Conservation (phyloP, 2,797 vertebrate species). For the Malurus leucopterus region DNA sequence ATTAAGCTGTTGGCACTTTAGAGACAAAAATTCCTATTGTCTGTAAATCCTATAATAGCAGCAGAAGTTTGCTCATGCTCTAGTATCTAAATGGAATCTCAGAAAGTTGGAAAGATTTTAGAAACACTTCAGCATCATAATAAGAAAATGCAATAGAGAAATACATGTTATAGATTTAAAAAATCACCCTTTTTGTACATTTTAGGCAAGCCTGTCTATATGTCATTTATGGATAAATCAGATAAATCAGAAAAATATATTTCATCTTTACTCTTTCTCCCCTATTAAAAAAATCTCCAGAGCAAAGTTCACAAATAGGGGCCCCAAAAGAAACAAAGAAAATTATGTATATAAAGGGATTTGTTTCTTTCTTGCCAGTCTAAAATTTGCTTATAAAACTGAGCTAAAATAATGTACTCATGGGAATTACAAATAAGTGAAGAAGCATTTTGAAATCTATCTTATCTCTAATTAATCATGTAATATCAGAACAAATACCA, state of each 20-base stretch:
- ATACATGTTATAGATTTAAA: background rate
- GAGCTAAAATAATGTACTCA: background rate
- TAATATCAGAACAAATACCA: conserved; percentile 1
- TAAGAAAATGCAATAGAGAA: background rate
- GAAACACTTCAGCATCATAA: background rate
- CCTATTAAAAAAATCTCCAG: background rate
- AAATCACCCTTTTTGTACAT: background rate
- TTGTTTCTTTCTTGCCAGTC: background rate
- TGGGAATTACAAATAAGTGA: background rate
- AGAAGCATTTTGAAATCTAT: background rate
- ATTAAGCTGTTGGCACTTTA: background rate
- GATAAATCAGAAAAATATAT: background rate
- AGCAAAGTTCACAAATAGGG: background rate
- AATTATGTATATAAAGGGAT: background rate
- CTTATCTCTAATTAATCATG: conserved; percentile 28
- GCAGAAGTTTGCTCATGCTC: background rate
- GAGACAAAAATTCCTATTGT: background rate
- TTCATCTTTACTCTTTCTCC: background rate
- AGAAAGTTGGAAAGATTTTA: background rate
- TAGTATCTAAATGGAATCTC: conserved; percentile 18
- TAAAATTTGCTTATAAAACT: background rate
- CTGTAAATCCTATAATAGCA: background rate
- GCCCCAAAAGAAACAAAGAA: background rate
- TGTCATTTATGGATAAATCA: background rate
- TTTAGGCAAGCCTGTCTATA: background rate